These are phyloP conservation scores for Actenoides hombroni DNA, from an alignment of 2,113 vertebrate species.

Conservation along the genomic window DNA sequence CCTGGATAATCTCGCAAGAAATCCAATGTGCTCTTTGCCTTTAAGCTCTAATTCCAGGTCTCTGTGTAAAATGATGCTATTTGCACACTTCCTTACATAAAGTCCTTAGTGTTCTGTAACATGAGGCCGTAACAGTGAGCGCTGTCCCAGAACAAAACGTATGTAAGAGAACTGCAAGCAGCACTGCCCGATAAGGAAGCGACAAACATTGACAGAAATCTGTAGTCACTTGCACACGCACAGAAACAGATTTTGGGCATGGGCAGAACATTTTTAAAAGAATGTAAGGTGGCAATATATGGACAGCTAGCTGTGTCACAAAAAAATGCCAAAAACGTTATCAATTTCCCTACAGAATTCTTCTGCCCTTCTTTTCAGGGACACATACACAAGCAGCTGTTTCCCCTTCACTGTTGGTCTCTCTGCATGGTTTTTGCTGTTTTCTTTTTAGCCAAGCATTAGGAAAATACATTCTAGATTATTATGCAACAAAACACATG, in stretches of 20 bases:
- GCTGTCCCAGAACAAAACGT: neutral
- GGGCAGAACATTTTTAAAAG: neutral
- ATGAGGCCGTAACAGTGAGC: fast-evolving
- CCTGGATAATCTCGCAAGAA: neutral
- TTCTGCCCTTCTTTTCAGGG: neutral
- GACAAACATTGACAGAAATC: neutral
- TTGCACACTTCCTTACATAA: neutral
- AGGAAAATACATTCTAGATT: neutral
- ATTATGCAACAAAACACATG: neutral
- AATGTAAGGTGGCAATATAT: neutral
- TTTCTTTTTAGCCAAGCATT: neutral
- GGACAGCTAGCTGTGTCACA: neutral
- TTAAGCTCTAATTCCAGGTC: neutral
- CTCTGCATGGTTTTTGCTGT: neutral
- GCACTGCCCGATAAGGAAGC: neutral
- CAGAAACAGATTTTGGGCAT: neutral
- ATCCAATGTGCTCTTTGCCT: neutral
- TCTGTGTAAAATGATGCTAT: neutral
- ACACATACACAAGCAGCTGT: neutral
- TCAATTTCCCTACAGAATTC: fast-evolving
- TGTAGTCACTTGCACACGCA: neutral
- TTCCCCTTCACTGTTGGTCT: neutral
- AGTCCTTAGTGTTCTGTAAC: neutral
- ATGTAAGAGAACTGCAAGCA: neutral
- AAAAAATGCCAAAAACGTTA: neutral